phyloP scores from a whole-genome alignment of 2,113 vertebrate genomes.

The Eptesicus fuscus region DNA sequence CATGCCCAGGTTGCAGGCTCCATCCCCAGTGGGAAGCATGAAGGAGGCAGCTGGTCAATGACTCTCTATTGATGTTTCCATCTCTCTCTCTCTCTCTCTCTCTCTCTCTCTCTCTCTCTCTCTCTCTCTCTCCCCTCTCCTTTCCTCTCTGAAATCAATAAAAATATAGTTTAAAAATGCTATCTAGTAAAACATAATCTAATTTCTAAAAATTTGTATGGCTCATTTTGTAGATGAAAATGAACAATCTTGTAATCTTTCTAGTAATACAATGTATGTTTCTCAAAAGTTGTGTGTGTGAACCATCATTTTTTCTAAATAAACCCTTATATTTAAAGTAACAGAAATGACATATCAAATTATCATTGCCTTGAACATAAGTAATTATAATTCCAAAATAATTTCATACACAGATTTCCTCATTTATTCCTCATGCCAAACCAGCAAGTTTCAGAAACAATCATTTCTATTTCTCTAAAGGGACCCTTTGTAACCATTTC shows the following conservation, averaged over 20 bases:
- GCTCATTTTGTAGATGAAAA: background rate
- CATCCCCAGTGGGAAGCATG: no score
- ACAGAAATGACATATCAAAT: background rate
- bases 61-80: no score
- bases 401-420: background rate
- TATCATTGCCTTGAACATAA: background rate
- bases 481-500: background rate
- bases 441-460: background rate
- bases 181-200: background rate
- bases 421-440: background rate
- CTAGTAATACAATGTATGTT: background rate
- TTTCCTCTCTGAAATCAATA: no score
- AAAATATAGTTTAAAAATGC: background rate
- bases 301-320: background rate
- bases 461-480: background rate
- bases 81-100: no score
- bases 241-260: background rate
- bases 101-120: no score
- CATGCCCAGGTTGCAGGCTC: no score
- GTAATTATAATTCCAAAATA: background rate
- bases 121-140: no score
- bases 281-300: background rate
- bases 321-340: background rate
- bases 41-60: no score
- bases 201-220: background rate